These are phyloP conservation scores for Scaptomyza polygonia DNA, from an alignment of 2,888 invertebrate genomes.

Conservation along the genomic window DNA sequence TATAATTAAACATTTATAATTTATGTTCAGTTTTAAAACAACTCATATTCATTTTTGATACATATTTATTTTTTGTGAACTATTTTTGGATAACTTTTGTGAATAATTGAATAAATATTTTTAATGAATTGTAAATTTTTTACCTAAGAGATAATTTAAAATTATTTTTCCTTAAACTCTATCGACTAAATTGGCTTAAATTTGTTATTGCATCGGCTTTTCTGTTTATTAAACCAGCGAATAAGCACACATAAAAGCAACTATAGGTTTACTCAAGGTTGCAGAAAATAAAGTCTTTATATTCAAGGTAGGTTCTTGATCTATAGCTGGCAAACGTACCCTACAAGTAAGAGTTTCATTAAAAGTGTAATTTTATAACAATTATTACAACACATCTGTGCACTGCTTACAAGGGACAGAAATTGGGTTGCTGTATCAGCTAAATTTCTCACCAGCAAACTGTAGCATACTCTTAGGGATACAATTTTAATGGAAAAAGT, in stretches of 20 bases:
- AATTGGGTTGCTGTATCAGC: background rate
- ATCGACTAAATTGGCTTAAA: background rate
- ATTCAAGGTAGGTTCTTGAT: background rate
- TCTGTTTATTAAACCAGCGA: background rate
- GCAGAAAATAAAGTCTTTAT: background rate
- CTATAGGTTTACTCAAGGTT: background rate
- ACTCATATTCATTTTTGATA: conserved; percentile 14
- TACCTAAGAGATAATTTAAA: background rate
- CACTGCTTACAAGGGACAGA: background rate
- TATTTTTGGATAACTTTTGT: conserved; percentile 34
- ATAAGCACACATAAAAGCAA: background rate
- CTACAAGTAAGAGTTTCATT: no score
- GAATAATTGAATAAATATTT: conserved; percentile 45
- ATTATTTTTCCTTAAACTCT: conserved; percentile 2
- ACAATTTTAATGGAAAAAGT: background rate
- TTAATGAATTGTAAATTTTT: conserved; percentile 5
- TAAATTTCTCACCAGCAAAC: background rate
- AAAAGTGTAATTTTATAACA: no score
- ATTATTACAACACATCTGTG: no score
- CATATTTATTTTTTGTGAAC: conserved; percentile 9
- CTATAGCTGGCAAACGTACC: background rate
- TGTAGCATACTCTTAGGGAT: background rate
- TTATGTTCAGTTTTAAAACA: conserved; percentile 17
- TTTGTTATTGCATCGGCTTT: background rate
- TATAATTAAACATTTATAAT: conserved; percentile 34